A percentile compares a stretch with the other conserved stretches of the same genome.
Evolutionary conservation across 2,888 invertebrate species (phyloP).

Genomic region (Thymelicus sylvestris): DNA sequence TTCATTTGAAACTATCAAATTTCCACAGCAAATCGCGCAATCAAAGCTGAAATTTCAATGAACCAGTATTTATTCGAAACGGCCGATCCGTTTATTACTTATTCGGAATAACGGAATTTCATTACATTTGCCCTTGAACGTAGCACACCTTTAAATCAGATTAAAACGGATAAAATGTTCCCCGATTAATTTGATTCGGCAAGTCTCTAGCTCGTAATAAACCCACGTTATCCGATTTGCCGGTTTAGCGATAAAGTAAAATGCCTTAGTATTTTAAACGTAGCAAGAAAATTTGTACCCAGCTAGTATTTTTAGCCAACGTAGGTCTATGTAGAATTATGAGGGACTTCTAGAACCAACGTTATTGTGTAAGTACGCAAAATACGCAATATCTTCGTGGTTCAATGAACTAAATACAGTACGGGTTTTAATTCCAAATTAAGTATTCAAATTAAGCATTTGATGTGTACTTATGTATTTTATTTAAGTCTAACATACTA

Average conservation of each 20-base stretch:
- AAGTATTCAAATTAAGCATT: no score
- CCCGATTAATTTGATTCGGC: conserved; percentile 26
- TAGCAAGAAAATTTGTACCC: background rate
- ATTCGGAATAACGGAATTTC: conserved; percentile 17
- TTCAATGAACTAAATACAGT: no score
- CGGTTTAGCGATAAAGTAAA: conserved; percentile 1
- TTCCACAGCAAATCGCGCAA: background rate
- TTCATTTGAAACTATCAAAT: no score
- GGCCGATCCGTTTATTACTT: conserved; percentile 15
- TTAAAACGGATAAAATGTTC: conserved; percentile 29
- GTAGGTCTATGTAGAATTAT: no score
- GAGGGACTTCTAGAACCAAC: no score
- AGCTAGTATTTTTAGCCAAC: background rate
- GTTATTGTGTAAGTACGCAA: no score
- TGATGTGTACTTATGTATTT: no score
- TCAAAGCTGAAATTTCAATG: conserved; percentile 7
- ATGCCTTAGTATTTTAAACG: background rate
- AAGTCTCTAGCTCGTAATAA: conserved; percentile 27
- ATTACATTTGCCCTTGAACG: conserved; percentile 30
- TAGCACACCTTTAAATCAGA: conserved; percentile 33
- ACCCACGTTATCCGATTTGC: conserved; percentile 23
- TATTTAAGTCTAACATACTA: no score
- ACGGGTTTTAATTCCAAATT: no score
- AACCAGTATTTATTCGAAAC: conserved; percentile 10
- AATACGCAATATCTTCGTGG: no score